A percentile compares a stretch with the other conserved stretches of the same genome.
Conservation (phyloP, 1,140 invertebrate species). For the Ceratina australensis region DNA sequence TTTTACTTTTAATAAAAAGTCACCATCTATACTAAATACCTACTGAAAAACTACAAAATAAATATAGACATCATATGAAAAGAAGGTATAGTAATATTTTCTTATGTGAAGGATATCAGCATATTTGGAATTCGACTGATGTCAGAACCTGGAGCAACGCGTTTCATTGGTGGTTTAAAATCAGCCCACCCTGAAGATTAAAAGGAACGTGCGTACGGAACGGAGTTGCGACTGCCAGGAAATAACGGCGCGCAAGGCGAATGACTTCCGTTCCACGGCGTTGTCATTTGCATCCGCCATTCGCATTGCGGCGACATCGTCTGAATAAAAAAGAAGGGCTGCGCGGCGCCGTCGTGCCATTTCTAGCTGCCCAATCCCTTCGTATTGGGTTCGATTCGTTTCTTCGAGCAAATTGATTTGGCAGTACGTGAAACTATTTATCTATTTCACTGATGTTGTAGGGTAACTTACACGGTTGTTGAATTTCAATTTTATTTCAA, state of each 20-base stretch:
- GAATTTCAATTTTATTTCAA: too few species aligned
- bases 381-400: not conserved
- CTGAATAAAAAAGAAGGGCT: constrained; percentile 59
- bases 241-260: constrained; percentile 73
- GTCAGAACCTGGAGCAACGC: not conserved
- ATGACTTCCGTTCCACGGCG: constrained; percentile 67
- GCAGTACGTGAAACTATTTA: too few species aligned
- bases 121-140: not conserved
- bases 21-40: too few species aligned
- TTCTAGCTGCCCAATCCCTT: not conserved
- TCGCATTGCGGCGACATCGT: constrained; percentile 60
- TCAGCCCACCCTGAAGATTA: constrained; percentile 39
- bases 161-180: constrained; percentile 31
- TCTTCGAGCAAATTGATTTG: not conserved
- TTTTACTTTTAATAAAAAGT: too few species aligned
- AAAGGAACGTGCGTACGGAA: constrained; percentile 56
- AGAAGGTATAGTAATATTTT: too few species aligned
- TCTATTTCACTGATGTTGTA: too few species aligned
- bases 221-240: constrained; percentile 66
- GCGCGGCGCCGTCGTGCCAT: not conserved
- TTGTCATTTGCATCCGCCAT: constrained; percentile 58
- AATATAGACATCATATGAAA: too few species aligned
- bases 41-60: too few species aligned
- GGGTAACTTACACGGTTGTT: too few species aligned
- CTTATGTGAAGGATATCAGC: too few species aligned